A percentile compares a stretch with the other conserved stretches of the same genome.
These are phyloP conservation scores for Orcinus orca DNA, from an alignment of 2,113 vertebrate species.

Conservation along the genomic window DNA sequence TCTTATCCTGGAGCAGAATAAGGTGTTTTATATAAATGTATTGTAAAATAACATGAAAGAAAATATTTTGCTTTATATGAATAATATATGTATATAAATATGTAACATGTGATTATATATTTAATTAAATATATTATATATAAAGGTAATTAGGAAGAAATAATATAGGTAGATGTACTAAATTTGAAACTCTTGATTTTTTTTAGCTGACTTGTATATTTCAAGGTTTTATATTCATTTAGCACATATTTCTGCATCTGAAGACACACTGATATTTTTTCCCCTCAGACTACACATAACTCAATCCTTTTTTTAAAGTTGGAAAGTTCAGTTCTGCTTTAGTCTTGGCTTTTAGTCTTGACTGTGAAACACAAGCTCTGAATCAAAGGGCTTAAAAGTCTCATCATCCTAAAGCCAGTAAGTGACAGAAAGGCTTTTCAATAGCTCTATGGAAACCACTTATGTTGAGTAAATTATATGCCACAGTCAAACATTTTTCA, in stretches of 20 bases:
- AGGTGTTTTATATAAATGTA: background rate
- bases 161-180: background rate
- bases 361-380: conserved; percentile 9
- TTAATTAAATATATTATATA: background rate
- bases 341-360: conserved; percentile 25
- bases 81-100: background rate
- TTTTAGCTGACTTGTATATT: background rate
- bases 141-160: background rate
- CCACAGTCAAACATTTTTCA: conserved; percentile 22
- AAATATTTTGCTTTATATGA: background rate
- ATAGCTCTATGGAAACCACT: background rate
- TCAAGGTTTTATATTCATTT: background rate
- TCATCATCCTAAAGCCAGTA: conserved; percentile 36
- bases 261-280: background rate
- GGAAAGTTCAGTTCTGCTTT: background rate
- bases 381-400: conserved; percentile 54
- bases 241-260: background rate
- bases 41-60: background rate
- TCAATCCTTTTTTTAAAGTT: background rate
- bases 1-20: background rate
- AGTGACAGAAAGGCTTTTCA: conserved; percentile 35
- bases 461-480: conserved; percentile 25
- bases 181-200: background rate
- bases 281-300: background rate
- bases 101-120: background rate